Evolutionary conservation across 2,888 invertebrate genomes (phyloP).

Genomic region (Euzophera pinguis): DNA sequence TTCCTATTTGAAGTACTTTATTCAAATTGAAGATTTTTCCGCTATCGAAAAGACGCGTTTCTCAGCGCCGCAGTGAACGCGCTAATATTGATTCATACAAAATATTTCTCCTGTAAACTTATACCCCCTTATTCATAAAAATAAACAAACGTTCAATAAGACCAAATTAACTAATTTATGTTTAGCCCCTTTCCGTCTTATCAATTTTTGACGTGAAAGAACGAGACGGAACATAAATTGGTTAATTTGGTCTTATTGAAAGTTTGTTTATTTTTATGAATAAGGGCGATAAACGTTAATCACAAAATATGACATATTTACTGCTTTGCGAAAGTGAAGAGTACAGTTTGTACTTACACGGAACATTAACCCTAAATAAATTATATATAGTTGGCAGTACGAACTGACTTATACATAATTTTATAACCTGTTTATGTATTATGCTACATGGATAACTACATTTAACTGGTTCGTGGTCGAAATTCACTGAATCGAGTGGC

Average conservation of each 20-base stretch:
- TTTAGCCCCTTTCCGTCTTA: too few relatives aligned
- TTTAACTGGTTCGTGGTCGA: neutral
- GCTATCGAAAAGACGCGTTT: too few relatives aligned
- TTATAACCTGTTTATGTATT: slow-evolving; percentile 7
- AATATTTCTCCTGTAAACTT: slow-evolving; percentile 12
- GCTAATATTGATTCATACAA: slow-evolving; percentile 15
- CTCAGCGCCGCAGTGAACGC: neutral
- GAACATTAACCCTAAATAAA: slow-evolving; percentile 4
- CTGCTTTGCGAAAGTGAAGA: slow-evolving; percentile 1
- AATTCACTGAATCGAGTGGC: slow-evolving; percentile 3
- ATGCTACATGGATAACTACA: slow-evolving; percentile 1
- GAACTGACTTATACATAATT: slow-evolving; percentile 4
- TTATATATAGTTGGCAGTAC: slow-evolving; percentile 9
- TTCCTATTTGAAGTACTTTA: too few relatives aligned
- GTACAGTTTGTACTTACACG: slow-evolving; percentile 4
- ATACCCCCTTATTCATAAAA: too few relatives aligned
- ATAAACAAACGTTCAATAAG: too few relatives aligned
- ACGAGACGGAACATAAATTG: too few relatives aligned
- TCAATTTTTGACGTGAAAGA: too few relatives aligned
- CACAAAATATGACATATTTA: slow-evolving; percentile 5
- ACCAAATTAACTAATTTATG: too few relatives aligned
- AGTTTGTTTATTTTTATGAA: too few relatives aligned
- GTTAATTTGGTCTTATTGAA: too few relatives aligned
- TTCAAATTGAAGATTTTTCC: neutral
- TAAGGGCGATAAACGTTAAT: slow-evolving; percentile 8